Conservation (phyloP, 2,888 invertebrate genomes). For the Tiliacea citrago region DNA sequence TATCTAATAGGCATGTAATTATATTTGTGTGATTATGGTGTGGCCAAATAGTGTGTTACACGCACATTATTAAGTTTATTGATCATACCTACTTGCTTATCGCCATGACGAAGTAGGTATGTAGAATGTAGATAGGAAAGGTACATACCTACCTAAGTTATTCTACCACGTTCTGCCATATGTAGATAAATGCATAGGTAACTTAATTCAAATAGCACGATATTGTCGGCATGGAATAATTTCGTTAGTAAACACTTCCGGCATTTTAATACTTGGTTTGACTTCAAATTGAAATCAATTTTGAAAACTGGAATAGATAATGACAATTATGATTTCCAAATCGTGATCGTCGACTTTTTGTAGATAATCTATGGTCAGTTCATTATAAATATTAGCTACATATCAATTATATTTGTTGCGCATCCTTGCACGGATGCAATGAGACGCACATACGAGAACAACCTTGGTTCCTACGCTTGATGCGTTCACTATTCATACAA, state of each 20-base stretch:
- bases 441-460: constrained; percentile 36
- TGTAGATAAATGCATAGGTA: not conserved
- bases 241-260: constrained; percentile 37
- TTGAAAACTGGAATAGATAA: constrained; percentile 15
- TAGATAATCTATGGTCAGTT: not conserved
- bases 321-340: constrained; percentile 3
- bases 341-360: constrained; percentile 34
- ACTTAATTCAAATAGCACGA: constrained; percentile 26
- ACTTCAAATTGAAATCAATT: constrained; percentile 17
- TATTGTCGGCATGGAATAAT: constrained; percentile 26
- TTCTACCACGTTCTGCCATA: not conserved
- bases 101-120: constrained; percentile 8
- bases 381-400: not conserved
- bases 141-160: not conserved
- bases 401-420: constrained; percentile 20
- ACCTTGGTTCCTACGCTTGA: constrained; percentile 35
- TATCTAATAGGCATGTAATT: constrained; percentile 44
- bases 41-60: constrained; percentile 41
- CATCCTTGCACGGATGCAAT: constrained; percentile 25
- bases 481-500: constrained; percentile 39
- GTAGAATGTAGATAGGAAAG: constrained; percentile 1
- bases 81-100: constrained; percentile 20
- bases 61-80: constrained; percentile 36
- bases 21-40: constrained; percentile 38
- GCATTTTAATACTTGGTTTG: constrained; percentile 11